Evolutionary conservation across 2,113 vertebrate genomes (phyloP).

Genomic region (Condylura cristata): DNA sequence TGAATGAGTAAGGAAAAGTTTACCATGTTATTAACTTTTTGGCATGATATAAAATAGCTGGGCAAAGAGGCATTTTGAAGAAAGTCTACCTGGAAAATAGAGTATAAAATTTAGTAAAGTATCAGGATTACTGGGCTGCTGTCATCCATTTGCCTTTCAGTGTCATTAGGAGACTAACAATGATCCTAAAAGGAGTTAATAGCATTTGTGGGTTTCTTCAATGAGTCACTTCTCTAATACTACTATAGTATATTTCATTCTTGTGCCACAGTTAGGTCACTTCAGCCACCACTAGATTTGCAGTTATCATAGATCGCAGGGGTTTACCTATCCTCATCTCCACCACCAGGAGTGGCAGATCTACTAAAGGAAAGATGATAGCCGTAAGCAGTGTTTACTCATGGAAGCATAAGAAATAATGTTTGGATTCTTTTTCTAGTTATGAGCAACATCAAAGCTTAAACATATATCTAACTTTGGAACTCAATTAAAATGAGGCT

Average conservation of each 20-base stretch:
- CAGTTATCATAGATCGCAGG: background rate
- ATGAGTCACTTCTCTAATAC: background rate
- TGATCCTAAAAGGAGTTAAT: background rate
- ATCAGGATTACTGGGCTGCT: background rate
- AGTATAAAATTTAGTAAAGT: background rate
- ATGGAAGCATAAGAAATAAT: background rate
- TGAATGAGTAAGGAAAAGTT: slow-evolving; percentile 44
- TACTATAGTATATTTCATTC: background rate
- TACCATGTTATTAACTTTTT: background rate
- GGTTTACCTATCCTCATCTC: background rate
- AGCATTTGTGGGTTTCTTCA: background rate
- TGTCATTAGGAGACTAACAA: background rate
- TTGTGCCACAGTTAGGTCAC: background rate
- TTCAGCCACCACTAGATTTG: background rate
- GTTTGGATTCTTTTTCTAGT: background rate
- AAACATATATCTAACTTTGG: background rate
- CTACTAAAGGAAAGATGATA: background rate
- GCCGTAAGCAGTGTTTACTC: background rate
- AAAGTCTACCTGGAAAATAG: background rate
- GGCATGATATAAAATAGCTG: background rate
- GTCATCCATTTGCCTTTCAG: background rate
- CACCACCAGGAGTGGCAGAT: background rate
- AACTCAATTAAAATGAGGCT: slow-evolving; percentile 14
- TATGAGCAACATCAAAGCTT: slow-evolving; percentile 44
- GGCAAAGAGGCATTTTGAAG: background rate